Evolutionary conservation across 2,888 invertebrate genomes (phyloP), one percentile per base, ranked within the genome.

Genomic region (Aromia moschata): DNA sequence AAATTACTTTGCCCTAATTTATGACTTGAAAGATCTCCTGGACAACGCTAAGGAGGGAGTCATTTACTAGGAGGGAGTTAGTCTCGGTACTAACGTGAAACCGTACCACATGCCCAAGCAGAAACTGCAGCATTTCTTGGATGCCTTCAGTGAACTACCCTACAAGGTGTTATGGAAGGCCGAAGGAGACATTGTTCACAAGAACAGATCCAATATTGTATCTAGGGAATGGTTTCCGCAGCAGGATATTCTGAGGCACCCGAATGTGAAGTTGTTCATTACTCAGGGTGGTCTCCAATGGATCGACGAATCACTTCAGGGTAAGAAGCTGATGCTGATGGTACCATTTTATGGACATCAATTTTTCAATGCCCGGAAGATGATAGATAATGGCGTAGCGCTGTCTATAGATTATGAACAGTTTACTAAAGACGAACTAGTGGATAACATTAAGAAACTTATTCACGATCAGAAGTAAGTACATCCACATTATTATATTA

Each of bases 131-230:
- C 70, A 68, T 4, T 68, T 83, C 15, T 18, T 80, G 2, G 68
- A 73, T 14, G 76, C 77, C 2, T 80, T 83, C 53, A 56, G 76
- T 0, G 70, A 77, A 60, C 57, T 83, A 11, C 79, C 80, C 1
- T 81, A 81, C 59, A 77, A 76, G 47, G 73, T 83, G 12, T 57
- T 83, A 2, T 83, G 81, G 81, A 83, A 82, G 71, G 81, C 75
- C 70, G 82, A 83, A 11, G 70, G 69, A 1, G 78, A 78, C 12
- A n/a, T n/a, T n/a, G n/a, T n/a, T n/a, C 43, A 78, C 20, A 70
- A 68, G 20, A 68, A 75, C 56, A 75, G 79, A 0, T 58, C 70
- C 7, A 83, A 83, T 68, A 79, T 83, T 1, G 69, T 72, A 54
- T 70, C 81, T 10, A 62, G 67, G 3, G 77, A 80, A 55, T 83